A percentile compares a stretch with the other conserved stretches of the same genome.
phyloP scores from a whole-genome alignment of 1,140 invertebrate genomes.

The Matsumurasca onukii region DNA sequence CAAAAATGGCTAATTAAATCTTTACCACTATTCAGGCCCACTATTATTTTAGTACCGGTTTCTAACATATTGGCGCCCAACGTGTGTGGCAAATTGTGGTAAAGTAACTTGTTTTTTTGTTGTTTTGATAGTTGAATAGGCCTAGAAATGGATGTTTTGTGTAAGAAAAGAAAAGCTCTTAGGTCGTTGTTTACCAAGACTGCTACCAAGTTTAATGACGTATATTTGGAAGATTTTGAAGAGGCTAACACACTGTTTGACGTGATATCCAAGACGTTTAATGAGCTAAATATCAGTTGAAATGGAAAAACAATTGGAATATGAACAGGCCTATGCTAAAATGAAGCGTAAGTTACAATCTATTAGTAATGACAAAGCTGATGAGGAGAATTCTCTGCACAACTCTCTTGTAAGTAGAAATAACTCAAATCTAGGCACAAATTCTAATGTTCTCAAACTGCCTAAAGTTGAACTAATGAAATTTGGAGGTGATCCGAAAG shows the following conservation, averaged over 20 bases:
- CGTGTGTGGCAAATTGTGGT: no score
- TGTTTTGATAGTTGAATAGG: no score
- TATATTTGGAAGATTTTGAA: not conserved
- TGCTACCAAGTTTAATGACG: not conserved
- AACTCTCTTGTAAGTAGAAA: not conserved
- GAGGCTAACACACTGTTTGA: not conserved
- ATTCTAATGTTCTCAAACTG: not conserved
- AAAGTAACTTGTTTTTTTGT: no score
- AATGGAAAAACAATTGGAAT: not conserved
- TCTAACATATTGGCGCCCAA: no score
- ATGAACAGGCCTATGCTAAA: not conserved
- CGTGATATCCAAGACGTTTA: not conserved
- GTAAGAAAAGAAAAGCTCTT: no score
- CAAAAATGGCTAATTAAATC: no score
- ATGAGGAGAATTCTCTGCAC: not conserved
- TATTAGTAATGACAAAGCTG: not conserved
- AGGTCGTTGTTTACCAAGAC: no score
- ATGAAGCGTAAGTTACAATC: not conserved
- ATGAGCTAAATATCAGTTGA: not conserved
- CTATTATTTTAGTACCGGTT: no score
- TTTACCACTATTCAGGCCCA: no score
- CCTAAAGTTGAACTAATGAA: slow-evolving; percentile 6
- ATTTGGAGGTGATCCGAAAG: not conserved
- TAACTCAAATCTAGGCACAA: not conserved
- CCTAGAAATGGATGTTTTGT: no score